A percentile compares a stretch with the other conserved stretches of the same genome.
Conservation (phyloP, 2,113 vertebrate species). For the Oryzias celebensis region DNA sequence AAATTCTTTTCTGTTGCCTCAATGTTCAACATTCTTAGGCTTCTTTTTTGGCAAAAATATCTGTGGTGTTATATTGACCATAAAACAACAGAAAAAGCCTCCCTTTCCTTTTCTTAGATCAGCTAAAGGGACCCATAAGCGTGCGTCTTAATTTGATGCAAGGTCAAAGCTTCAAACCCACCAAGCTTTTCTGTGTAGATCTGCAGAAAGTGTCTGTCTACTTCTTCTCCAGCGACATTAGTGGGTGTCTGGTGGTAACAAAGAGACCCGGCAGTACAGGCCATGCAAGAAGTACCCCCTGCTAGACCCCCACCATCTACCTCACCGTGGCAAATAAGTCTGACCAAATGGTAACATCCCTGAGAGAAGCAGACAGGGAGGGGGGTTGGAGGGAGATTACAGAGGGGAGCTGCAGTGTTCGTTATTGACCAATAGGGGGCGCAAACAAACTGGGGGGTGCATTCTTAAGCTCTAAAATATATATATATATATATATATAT, state of each 20-base stretch:
- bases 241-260: slow-evolving; percentile 57
- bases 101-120: neutral
- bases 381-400: slow-evolving; percentile 40
- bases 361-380: slow-evolving; percentile 56
- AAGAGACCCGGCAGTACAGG: slow-evolving; percentile 37
- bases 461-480: neutral
- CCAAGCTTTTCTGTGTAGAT: slow-evolving; percentile 6
- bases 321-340: slow-evolving; percentile 74
- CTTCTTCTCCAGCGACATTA: slow-evolving; percentile 26
- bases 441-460: slow-evolving; percentile 17
- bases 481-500: neutral
- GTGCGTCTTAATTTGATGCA: slow-evolving; percentile 21
- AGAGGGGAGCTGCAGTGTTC: slow-evolving; percentile 55
- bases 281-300: slow-evolving; percentile 78
- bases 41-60: neutral
- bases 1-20: neutral
- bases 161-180: slow-evolving; percentile 38
- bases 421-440: slow-evolving; percentile 59
- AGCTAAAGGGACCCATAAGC: neutral
- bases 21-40: neutral
- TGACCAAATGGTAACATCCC: slow-evolving; percentile 84
- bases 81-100: neutral
- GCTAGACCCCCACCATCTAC: slow-evolving; percentile 77
- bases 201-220: slow-evolving; percentile 20
- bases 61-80: neutral